phyloP scores from a whole-genome alignment of 92 coral and sea anemone species.

The Hydrozoanthus gracilis region DNA sequence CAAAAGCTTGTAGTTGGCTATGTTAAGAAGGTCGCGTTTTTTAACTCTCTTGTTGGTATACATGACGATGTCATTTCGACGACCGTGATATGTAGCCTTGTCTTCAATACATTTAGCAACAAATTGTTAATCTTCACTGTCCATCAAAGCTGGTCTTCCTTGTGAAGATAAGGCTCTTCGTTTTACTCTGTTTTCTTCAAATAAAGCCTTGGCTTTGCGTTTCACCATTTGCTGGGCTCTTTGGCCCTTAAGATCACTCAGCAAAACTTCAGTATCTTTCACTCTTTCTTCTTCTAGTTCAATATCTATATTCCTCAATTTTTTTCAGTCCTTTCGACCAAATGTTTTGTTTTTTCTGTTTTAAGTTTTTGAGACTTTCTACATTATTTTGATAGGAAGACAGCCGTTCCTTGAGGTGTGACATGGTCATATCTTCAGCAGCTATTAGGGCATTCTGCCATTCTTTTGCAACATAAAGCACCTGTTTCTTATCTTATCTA shows the following conservation, averaged over 20 bases:
- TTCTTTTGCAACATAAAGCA: slow-evolving; percentile 43
- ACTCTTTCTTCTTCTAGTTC: slow-evolving; percentile 20
- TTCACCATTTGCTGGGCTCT: slow-evolving; percentile 33
- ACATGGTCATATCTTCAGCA: slow-evolving; percentile 3
- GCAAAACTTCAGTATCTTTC: background rate
- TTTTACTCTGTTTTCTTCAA: slow-evolving; percentile 34
- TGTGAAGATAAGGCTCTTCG: slow-evolving; percentile 17
- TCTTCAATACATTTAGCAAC: slow-evolving; percentile 36
- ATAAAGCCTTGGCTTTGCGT: slow-evolving; percentile 14
- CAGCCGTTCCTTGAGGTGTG: background rate
- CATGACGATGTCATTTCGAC: slow-evolving; percentile 35
- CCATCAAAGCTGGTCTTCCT: slow-evolving; percentile 29
- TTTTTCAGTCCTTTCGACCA: slow-evolving; percentile 10
- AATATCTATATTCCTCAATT: background rate
- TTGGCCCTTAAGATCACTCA: background rate
- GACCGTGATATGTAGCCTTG: slow-evolving; percentile 40
- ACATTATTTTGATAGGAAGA: background rate
- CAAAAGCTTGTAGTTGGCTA: slow-evolving; percentile 7
- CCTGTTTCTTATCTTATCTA: slow-evolving; percentile 13
- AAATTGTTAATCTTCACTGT: slow-evolving; percentile 27
- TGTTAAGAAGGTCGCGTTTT: background rate
- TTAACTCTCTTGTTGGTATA: slow-evolving; percentile 33
- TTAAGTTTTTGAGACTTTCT: background rate
- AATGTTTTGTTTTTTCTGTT: background rate
- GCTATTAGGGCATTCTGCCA: slow-evolving; percentile 41